These are phyloP conservation scores for Bos indicus DNA, from an alignment of 2,113 vertebrate genomes.

Conservation along the genomic window DNA sequence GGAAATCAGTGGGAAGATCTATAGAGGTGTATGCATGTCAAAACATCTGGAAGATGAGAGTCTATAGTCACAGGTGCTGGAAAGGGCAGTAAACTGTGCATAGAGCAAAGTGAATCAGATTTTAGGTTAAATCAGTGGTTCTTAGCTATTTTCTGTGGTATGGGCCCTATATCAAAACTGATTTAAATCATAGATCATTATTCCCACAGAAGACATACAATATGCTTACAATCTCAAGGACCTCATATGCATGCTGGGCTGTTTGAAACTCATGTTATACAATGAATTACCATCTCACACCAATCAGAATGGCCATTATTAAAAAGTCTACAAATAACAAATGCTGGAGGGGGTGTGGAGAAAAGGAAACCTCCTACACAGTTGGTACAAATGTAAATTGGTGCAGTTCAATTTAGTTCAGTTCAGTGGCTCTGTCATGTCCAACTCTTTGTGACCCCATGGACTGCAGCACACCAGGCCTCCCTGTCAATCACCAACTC, in stretches of 20 bases:
- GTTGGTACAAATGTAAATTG: not conserved
- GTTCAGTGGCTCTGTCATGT: not conserved
- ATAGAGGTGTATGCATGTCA: accelerated
- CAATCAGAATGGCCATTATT: not conserved
- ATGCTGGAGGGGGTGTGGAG: not conserved
- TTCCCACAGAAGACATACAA: not conserved
- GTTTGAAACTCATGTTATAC: not conserved
- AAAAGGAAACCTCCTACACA: not conserved
- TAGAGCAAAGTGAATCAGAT: not conserved
- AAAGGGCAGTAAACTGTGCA: not conserved
- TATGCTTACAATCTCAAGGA: not conserved
- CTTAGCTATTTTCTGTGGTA: not conserved
- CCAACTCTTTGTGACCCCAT: not conserved
- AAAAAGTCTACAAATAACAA: not conserved
- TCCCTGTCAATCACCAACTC: not conserved
- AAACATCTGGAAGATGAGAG: not conserved
- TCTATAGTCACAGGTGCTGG: not conserved
- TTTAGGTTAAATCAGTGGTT: not conserved
- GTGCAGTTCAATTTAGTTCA: not conserved
- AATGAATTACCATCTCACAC: not conserved
- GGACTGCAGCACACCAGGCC: not conserved
- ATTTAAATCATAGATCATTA: not conserved
- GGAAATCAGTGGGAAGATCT: too few relatives aligned
- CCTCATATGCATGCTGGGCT: not conserved
- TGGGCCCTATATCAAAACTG: not conserved